Percentiles rank a stretch among this genome's conserved stretches.
Conservation (phyloP, 2,888 invertebrate species). For the Pseudococcus longispinus region DNA sequence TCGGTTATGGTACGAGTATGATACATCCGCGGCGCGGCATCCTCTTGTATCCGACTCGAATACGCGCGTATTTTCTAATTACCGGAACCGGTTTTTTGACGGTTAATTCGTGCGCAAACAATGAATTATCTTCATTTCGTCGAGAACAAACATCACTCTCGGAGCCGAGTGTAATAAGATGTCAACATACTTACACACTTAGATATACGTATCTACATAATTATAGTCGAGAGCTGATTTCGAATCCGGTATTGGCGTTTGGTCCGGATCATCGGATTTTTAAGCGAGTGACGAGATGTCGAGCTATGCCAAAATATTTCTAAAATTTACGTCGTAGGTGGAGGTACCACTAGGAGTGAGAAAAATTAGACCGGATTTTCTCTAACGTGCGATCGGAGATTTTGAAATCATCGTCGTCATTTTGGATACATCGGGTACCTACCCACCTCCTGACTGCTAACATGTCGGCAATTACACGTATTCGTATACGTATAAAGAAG, state of each 20-base stretch:
- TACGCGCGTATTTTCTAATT: background rate
- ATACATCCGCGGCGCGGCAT: background rate
- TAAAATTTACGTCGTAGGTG: no score
- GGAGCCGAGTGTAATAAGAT: background rate
- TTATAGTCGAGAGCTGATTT: background rate
- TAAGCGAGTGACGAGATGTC: no score
- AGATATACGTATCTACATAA: background rate
- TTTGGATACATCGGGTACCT: background rate
- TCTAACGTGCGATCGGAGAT: background rate
- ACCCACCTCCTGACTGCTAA: no score
- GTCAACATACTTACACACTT: background rate
- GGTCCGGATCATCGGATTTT: no score
- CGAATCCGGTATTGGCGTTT: background rate
- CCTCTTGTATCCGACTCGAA: background rate
- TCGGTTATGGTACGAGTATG: background rate
- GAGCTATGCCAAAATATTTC: no score
- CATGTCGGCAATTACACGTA: no score
- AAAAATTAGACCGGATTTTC: no score
- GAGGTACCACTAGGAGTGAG: no score
- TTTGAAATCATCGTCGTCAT: background rate
- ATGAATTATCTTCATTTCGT: background rate
- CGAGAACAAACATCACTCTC: background rate
- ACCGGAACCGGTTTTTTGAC: constrained; percentile 1
- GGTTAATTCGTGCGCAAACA: background rate
- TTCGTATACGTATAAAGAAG: background rate